Evolutionary conservation across 2,113 vertebrate genomes (phyloP).

Genomic region (Neolamprologus variostigma): DNA sequence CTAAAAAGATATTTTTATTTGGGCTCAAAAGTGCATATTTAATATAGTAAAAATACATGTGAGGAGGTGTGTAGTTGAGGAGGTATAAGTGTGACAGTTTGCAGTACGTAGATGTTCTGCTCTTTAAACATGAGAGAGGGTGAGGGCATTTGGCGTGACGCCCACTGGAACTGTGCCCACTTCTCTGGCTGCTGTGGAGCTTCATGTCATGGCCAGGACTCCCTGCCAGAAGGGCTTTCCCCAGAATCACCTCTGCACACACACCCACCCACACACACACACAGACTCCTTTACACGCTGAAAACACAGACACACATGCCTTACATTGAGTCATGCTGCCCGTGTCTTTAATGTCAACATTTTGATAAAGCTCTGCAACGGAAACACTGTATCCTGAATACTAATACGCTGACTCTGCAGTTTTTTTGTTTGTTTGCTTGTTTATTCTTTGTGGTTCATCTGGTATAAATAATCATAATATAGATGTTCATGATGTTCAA

Average conservation of each 20-base stretch:
- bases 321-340: background rate
- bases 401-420: background rate
- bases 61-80: background rate
- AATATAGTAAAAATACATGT: background rate
- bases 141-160: constrained; percentile 48
- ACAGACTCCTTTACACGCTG: background rate
- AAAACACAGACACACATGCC: background rate
- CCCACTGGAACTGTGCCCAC: constrained; percentile 68
- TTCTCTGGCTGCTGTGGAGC: constrained; percentile 62
- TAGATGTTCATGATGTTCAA: background rate
- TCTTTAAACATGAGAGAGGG: constrained; percentile 26
- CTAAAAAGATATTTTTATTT: background rate
- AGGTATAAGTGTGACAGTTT: background rate
- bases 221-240: constrained; percentile 74
- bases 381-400: background rate
- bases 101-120: background rate
- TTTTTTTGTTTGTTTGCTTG: background rate
- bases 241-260: constrained; percentile 56
- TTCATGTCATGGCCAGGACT: constrained; percentile 67
- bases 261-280: background rate
- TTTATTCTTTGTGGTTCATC: background rate
- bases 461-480: background rate
- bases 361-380: background rate
- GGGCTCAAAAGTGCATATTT: background rate
- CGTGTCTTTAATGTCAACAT: constrained; percentile 31